A percentile compares a stretch with the other conserved stretches of the same genome.
These are phyloP conservation scores for Drosophila varians DNA, from an alignment of 1,140 invertebrate species.

Conservation along the genomic window DNA sequence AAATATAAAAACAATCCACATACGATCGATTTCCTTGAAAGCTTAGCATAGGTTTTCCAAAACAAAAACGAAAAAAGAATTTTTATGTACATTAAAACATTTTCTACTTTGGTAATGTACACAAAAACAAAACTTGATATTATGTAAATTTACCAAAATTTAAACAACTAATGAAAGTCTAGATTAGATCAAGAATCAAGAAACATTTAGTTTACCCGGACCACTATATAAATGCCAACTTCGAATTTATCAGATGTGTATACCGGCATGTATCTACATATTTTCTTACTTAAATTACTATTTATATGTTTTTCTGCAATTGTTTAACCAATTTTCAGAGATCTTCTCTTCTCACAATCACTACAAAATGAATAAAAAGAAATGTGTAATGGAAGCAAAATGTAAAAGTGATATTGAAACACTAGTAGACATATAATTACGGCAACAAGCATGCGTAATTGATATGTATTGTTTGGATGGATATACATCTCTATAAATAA, in stretches of 20 bases:
- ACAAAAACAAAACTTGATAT: conserved; percentile 57
- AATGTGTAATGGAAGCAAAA: conserved; percentile 39
- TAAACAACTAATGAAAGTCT: conserved; percentile 23
- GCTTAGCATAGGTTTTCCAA: conserved; percentile 67
- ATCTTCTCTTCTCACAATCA: conserved; percentile 47
- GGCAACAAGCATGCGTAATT: conserved; percentile 48
- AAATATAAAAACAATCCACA: conserved; percentile 18
- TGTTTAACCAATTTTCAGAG: conserved; percentile 62
- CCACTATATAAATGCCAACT: conserved; percentile 68
- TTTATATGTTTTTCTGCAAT: conserved; percentile 38
- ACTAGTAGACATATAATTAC: conserved; percentile 76
- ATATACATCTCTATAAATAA: conserved; percentile 72
- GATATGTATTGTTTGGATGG: conserved; percentile 74
- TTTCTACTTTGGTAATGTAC: conserved; percentile 59
- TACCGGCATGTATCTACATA: conserved; percentile 53
- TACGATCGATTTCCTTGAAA: conserved; percentile 70
- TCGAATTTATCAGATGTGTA: conserved; percentile 70
- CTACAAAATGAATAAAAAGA: conserved; percentile 21
- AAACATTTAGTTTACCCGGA: conserved; percentile 71
- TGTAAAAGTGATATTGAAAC: conserved; percentile 71
- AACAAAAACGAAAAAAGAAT: conserved; percentile 2
- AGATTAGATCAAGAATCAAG: conserved; percentile 21
- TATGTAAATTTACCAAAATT: conserved; percentile 62
- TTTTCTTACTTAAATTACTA: conserved; percentile 66
- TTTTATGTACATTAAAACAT: conserved; percentile 40